Evolutionary conservation across 2,797 vertebrate species (phyloP).

Genomic region (Buphagus erythrorhynchus): DNA sequence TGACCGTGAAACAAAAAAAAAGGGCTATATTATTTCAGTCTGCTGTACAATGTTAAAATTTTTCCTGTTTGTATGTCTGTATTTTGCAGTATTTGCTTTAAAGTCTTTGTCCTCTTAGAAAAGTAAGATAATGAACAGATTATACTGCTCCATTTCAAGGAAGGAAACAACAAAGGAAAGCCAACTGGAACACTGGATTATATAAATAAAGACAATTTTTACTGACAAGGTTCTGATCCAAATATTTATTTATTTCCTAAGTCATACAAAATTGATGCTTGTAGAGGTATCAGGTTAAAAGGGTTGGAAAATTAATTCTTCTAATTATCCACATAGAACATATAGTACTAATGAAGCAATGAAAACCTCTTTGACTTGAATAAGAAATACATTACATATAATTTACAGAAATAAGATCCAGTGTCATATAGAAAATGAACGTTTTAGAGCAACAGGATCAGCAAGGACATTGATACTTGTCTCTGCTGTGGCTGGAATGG

Average conservation of each 20-base stretch:
- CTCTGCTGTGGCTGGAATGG: neutral
- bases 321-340: conserved; percentile 23
- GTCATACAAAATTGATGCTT: conserved; percentile 47
- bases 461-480: neutral
- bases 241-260: conserved; percentile 59
- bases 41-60: neutral
- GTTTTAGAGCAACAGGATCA: neutral
- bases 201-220: conserved; percentile 47
- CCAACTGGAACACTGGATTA: neutral
- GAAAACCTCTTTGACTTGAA: neutral
- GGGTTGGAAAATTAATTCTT: neutral
- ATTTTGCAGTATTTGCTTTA: neutral
- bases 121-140: neutral
- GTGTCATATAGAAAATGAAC: neutral
- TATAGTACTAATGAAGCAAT: neutral
- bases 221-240: conserved; percentile 35
- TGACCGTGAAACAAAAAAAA: neutral
- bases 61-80: neutral
- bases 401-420: neutral
- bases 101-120: neutral
- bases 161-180: conserved; percentile 3
- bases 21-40: neutral
- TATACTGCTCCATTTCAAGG: conserved; percentile 1
- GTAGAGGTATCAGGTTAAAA: conserved; percentile 14
- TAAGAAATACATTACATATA: conserved; percentile 7